Evolutionary conservation across 2,888 invertebrate genomes (phyloP), one percentile per base, ranked within the genome.

Genomic region (Melanophora roralis): DNA sequence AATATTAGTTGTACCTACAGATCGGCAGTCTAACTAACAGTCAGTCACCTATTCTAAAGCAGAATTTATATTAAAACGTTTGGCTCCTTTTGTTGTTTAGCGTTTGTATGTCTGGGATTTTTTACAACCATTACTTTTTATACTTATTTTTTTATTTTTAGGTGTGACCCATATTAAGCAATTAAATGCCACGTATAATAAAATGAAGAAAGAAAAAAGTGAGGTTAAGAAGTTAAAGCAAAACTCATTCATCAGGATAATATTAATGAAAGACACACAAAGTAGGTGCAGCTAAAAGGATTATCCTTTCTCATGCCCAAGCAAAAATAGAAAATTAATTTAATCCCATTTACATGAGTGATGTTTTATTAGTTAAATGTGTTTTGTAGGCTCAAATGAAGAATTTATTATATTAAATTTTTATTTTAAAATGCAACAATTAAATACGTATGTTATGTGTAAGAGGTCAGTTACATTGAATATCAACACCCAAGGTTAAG

Each of bases 121-220:
- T 55, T 45, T 60, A 51, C 62, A 23, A 49, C 16, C 55, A 49
- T 51, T 69, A n/a, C 16, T 40, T 14, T 32, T 59, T 27, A 19
- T 59, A 6, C 6, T n/a, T n/a, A n/a, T n/a, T n/a, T n/a, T 45
- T 47, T 27, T 27, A 9, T 69, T 72, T 71, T 67, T 72, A 75
- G 79, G 79, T 68, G 79, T 67, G 79, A 67, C 79, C 75, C 59
- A 71, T 79, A n/a, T n/a, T n/a, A 71, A 74, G 32, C 69, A 74
- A 53, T 74, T 53, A 62, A 47, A 60, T 38, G 21, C 21, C 43
- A 16, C 43, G 6, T 21, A 23, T 9, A 64, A 21, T 40, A 49
- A 57, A 16, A 38, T 49, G 16, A 40, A 16, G 11, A 1, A 12
- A 27, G 5, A 53, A 51, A n/a, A 36, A 36, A 36, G 6, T 43